Evolutionary conservation across 2,113 vertebrate species (phyloP), one percentile per base, ranked within the genome.

Genomic region (Cavia aperea): DNA sequence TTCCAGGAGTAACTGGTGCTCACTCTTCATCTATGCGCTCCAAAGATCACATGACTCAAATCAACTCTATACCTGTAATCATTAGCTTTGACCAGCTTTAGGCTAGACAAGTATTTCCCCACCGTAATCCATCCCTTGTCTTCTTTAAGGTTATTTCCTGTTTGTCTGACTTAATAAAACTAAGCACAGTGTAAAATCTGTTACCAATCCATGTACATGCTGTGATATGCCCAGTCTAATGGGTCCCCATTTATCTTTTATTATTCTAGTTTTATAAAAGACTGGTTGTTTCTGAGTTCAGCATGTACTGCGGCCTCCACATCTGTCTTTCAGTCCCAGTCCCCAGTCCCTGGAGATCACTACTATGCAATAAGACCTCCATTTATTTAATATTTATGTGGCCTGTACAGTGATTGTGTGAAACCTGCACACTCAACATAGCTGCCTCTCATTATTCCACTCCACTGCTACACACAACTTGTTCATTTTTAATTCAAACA

Each of bases 111-210:
- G 3, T 18, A 1, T 39, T 81, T 88, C 75, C 4, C 2, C 18
- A 21, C 16, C 7, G 68, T 31, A 68, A 4, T 23, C 7, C 46
- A 31, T 10, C 4, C 43, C 0, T 11, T 21, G 7, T 4, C 19
- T 33, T 56, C 15, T 31, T 46, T 65, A 7, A 75, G 29, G 10
- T 46, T n/a, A 58, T 86, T 75, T 66, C 7, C 12, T 36, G 29
- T 68, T 15, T 51, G 9, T 63, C 4, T 75, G 56, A 46, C 21
- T 31, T 82, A 5, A 46, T 54, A 54, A 46, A 4, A 87, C 39
- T 29, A 54, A 39, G 24, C 2, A 65, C 51, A 12, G 14, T 29
- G 82, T 19, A 88, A 60, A 39, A 91, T 81, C 33, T 36, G 26
- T 54, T 49, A 78, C 2, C 19, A 19, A 62, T 1, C 4, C 11